A percentile compares a stretch with the other conserved stretches of the same genome.
phyloP scores from a whole-genome alignment of 2,888 invertebrate species.

The Anoncus sp. region DNA sequence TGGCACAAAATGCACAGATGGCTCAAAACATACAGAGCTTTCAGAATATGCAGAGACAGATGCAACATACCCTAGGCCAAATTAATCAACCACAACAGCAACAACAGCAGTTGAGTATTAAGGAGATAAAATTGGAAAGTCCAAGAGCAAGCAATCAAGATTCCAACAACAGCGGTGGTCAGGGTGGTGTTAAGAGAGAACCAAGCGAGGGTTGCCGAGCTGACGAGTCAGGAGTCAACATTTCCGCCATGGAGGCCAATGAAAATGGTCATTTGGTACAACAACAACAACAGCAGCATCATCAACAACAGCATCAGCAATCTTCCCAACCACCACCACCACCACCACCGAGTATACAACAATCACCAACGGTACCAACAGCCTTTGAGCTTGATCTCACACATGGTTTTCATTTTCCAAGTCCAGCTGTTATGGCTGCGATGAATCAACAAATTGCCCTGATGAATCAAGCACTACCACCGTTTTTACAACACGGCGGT shows the following conservation, averaged over 20 bases:
- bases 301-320: constrained; percentile 69
- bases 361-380: constrained; percentile 72
- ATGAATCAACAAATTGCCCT: constrained; percentile 84
- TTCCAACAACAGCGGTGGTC: constrained; percentile 67
- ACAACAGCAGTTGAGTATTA: constrained; percentile 65
- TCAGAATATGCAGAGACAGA: constrained; percentile 80
- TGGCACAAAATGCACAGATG: constrained; percentile 79
- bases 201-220: constrained; percentile 77
- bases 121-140: constrained; percentile 78
- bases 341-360: constrained; percentile 72
- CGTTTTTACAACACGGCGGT: constrained; percentile 83
- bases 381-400: constrained; percentile 80
- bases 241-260: constrained; percentile 56
- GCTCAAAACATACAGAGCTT: constrained; percentile 79
- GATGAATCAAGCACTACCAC: constrained; percentile 84
- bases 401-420: constrained; percentile 81
- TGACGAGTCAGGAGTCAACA: constrained; percentile 63
- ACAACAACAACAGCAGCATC: constrained; percentile 58
- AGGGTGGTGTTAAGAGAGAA: constrained; percentile 77
- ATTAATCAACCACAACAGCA: constrained; percentile 71
- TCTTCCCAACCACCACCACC: constrained; percentile 66
- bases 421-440: constrained; percentile 83
- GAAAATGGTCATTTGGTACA: constrained; percentile 68
- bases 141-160: constrained; percentile 64
- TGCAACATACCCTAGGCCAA: constrained; percentile 78